Percentiles rank a stretch among this genome's conserved stretches.
Evolutionary conservation across 1,140 invertebrate species (phyloP).

Genomic region (Nomia melanderi): DNA sequence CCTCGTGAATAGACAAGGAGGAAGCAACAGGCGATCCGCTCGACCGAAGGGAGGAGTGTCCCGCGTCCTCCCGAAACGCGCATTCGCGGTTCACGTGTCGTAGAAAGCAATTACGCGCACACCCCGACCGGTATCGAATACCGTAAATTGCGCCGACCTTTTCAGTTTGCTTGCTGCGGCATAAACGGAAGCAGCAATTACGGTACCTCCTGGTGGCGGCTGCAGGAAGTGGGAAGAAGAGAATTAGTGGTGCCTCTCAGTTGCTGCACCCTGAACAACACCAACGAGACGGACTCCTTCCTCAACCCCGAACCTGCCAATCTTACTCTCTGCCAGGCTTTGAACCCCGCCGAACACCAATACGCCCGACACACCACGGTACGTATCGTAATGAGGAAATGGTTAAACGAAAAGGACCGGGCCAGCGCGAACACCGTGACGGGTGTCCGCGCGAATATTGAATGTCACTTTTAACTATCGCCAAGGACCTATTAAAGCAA

Average conservation of each 20-base stretch:
- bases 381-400: conserved; percentile 64
- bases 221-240: conserved; percentile 86
- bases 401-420: conserved; percentile 25
- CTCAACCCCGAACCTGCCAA: conserved; percentile 89
- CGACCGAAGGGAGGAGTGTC: background rate
- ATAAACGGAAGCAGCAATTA: conserved; percentile 90
- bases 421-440: background rate
- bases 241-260: conserved; percentile 89
- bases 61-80: background rate
- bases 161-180: conserved; percentile 91
- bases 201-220: conserved; percentile 89
- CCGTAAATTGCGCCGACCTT: conserved; percentile 26
- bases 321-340: conserved; percentile 86
- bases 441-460: background rate
- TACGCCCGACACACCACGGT: conserved; percentile 84
- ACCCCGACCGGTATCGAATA: conserved; percentile 2
- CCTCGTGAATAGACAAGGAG: background rate
- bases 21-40: background rate
- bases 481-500: background rate
- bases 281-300: conserved; percentile 83
- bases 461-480: background rate
- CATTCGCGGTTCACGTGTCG: background rate
- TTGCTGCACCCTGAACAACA: conserved; percentile 88
- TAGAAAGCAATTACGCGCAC: conserved; percentile 2
- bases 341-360: conserved; percentile 83